A percentile compares a stretch with the other conserved stretches of the same genome.
phyloP scores from a whole-genome alignment of 2,888 invertebrate genomes.

The Eurois occulta region DNA sequence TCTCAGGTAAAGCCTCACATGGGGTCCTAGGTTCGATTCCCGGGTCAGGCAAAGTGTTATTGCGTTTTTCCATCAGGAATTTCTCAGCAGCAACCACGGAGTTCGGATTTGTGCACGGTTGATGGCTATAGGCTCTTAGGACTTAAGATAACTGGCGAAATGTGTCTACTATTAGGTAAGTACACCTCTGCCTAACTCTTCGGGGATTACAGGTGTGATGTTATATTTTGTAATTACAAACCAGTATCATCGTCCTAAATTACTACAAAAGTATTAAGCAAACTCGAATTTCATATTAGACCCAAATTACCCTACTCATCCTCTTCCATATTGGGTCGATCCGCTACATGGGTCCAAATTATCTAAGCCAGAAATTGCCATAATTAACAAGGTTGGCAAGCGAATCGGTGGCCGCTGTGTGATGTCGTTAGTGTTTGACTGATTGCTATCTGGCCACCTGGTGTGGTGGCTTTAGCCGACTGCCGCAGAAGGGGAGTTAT shows the following conservation, averaged over 20 bases:
- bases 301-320: slow-evolving; percentile 15
- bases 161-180: no score
- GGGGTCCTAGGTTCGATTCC: no score
- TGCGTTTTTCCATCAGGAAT: no score
- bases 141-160: no score
- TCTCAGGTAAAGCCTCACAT: no score
- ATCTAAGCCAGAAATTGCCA: slow-evolving; percentile 37
- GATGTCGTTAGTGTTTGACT: slow-evolving; percentile 33
- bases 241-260: neutral
- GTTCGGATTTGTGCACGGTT: no score
- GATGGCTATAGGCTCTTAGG: no score
- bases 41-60: no score
- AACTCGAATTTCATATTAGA: slow-evolving; percentile 16
- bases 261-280: neutral
- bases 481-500: neutral
- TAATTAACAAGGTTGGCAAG: slow-evolving; percentile 47
- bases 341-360: slow-evolving; percentile 37
- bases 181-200: no score
- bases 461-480: neutral
- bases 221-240: neutral
- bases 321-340: slow-evolving; percentile 15
- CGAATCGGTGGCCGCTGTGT: slow-evolving; percentile 32
- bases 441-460: slow-evolving; percentile 14
- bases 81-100: no score
- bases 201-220: no score